Base-by-base conservation (phyloP, 64 coral and sea anemone genomes). In the Montipora foliosa region DNA sequence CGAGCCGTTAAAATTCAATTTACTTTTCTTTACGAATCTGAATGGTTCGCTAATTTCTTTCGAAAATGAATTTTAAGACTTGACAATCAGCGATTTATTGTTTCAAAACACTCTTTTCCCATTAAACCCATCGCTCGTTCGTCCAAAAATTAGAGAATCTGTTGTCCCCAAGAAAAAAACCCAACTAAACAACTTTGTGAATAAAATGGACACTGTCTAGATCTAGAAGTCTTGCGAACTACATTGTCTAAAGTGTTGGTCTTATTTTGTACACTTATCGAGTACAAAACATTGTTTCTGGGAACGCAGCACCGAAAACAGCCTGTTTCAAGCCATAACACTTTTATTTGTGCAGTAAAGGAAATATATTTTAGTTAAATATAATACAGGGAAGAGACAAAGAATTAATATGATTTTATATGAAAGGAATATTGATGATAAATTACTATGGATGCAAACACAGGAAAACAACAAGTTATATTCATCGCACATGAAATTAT, bases 1-100 rank as follows among this genome's bases (percentile, higher is more conserved):
- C 47, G 45, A 86, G 66, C 66, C 17, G 62, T 71, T 62, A 86
- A 72, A 71, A 71, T 50, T 71, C 46, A 71, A 71, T 86, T 86
- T 50, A 71, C 4, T 50, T 86, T 71, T 22, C 9, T 47, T 69
- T 49, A 50, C 44, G 5, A 49, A 86, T 86, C 45, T 50, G 22
- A 86, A 69, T 50, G 19, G 82, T 15, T 70, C 17, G 3, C n/a
- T 86, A 71, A 86, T 49, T 71, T 49, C 45, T 16, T 71, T 44
- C 19, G 17, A 71, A 37, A 51, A 60, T 24, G 19, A 3, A 50
- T 70, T 71, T 3, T 72, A n/a, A 17, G 13, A 70, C 3, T 8
- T 6, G 11, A 16, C 45, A 86, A 71, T 71, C 82, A 71, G 61
- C 66, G 66, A 49, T 21, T 44, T 22, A 71, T 71, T 86, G 24